These are phyloP conservation scores for Malurus elegans DNA, from an alignment of 2,113 vertebrate genomes.

Conservation along the genomic window DNA sequence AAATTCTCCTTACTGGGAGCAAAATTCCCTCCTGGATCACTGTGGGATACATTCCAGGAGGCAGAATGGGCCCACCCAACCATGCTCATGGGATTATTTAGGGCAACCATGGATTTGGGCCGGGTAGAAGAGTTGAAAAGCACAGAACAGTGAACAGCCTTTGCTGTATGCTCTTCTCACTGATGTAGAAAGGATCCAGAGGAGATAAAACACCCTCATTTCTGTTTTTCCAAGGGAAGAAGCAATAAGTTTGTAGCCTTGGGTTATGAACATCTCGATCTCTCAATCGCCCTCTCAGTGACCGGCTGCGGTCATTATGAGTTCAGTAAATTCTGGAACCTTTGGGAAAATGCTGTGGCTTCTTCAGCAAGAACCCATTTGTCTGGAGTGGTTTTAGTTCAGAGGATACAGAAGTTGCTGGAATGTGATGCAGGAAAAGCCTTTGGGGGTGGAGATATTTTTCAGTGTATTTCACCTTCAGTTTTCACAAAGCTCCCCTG, in stretches of 20 bases:
- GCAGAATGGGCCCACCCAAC: neutral
- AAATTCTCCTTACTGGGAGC: neutral
- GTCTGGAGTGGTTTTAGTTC: neutral
- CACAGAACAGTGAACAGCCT: neutral
- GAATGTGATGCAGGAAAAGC: neutral
- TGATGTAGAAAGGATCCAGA: neutral
- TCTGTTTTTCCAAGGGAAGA: conserved; percentile 30
- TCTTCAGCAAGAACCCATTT: neutral
- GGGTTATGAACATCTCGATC: conserved; percentile 8
- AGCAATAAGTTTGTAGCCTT: conserved; percentile 32
- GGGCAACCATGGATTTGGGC: neutral
- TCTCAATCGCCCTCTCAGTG: neutral
- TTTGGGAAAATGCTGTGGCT: neutral
- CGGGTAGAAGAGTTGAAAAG: neutral
- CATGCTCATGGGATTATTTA: accelerated
- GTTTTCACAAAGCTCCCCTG: neutral
- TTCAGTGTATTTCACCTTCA: neutral
- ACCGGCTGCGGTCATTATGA: neutral
- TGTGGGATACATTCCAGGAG: neutral
- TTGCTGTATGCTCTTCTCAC: neutral
- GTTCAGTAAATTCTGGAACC: neutral
- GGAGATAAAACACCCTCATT: neutral
- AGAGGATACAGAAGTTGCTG: neutral
- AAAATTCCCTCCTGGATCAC: neutral
- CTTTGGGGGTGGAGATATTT: neutral